phyloP scores from a whole-genome alignment of 1,140 invertebrate species.

The Drosophila sp. region DNA sequence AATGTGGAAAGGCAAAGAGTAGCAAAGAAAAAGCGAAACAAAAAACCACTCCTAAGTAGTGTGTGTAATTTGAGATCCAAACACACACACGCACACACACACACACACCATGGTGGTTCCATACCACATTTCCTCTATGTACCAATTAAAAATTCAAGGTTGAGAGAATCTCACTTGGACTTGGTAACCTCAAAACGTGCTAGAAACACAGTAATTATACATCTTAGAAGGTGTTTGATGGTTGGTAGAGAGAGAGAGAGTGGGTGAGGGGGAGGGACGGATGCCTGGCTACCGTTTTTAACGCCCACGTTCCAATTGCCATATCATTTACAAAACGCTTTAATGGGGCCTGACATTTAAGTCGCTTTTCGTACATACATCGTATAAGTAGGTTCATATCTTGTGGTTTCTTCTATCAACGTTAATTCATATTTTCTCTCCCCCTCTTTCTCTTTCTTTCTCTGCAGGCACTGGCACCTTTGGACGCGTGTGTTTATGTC shows the following conservation, averaged over 20 bases:
- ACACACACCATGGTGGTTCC: slow-evolving; percentile 41
- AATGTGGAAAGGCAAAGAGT: slow-evolving; percentile 30
- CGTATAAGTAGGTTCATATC: slow-evolving; percentile 10
- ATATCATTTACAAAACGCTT: slow-evolving; percentile 59
- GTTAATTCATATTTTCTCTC: slow-evolving; percentile 15
- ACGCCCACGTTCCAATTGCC: slow-evolving; percentile 38
- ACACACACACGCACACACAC: slow-evolving; percentile 28
- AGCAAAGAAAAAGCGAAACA: slow-evolving; percentile 26
- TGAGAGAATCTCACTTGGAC: slow-evolving; percentile 65
- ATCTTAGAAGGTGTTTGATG: slow-evolving; percentile 6
- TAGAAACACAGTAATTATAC: slow-evolving; percentile 69
- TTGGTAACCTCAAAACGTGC: slow-evolving; percentile 73
- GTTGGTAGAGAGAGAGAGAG: neutral
- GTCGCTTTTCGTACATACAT: slow-evolving; percentile 32
- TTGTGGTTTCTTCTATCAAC: slow-evolving; percentile 7
- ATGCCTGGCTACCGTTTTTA: neutral
- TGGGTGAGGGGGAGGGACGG: neutral
- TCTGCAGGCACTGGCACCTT: slow-evolving; percentile 96
- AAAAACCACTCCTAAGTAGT: slow-evolving; percentile 41
- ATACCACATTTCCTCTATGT: slow-evolving; percentile 37
- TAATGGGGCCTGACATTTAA: slow-evolving; percentile 52
- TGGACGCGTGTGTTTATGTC: slow-evolving; percentile 93
- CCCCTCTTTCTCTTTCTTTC: slow-evolving; percentile 18
- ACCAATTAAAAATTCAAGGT: slow-evolving; percentile 76
- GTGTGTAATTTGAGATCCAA: slow-evolving; percentile 57